Percentiles rank a stretch among this genome's conserved stretches.
Evolutionary conservation across 2,113 vertebrate species (phyloP).

Genomic region (Lathamus discolor): DNA sequence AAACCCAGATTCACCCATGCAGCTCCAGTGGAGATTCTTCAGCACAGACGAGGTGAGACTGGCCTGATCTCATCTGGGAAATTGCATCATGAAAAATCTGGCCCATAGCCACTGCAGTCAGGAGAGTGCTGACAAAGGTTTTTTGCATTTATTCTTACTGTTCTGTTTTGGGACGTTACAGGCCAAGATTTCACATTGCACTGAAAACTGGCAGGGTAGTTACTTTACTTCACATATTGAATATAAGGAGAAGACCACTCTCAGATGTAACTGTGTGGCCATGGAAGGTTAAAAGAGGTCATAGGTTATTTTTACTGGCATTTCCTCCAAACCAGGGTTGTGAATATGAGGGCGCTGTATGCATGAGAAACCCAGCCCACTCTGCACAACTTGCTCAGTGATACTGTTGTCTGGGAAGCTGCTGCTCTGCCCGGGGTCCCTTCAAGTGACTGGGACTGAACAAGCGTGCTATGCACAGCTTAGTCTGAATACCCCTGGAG

Average conservation of each 20-base stretch:
- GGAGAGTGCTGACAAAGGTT: not conserved
- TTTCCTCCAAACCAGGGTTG: not conserved
- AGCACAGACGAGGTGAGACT: not conserved
- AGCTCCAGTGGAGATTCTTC: not conserved
- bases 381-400: not conserved
- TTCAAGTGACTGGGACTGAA: not conserved
- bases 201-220: not conserved
- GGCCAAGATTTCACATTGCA: not conserved
- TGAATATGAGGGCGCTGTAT: not conserved
- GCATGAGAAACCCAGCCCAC: not conserved
- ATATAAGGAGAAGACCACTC: not conserved
- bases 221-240: not conserved
- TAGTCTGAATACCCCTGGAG: not conserved
- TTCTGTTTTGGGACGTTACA: not conserved
- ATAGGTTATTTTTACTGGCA: not conserved
- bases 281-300: not conserved
- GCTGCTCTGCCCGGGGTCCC: not conserved
- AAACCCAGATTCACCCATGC: not conserved
- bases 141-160: not conserved
- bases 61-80: constrained; percentile 17
- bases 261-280: not conserved
- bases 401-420: not conserved
- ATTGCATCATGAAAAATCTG: not conserved
- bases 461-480: not conserved
- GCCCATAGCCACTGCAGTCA: not conserved